Percentiles rank a stretch among this genome's conserved stretches.
These are phyloP conservation scores for Schlechtendalia chinensis DNA, from an alignment of 1,140 invertebrate genomes.

Conservation along the genomic window DNA sequence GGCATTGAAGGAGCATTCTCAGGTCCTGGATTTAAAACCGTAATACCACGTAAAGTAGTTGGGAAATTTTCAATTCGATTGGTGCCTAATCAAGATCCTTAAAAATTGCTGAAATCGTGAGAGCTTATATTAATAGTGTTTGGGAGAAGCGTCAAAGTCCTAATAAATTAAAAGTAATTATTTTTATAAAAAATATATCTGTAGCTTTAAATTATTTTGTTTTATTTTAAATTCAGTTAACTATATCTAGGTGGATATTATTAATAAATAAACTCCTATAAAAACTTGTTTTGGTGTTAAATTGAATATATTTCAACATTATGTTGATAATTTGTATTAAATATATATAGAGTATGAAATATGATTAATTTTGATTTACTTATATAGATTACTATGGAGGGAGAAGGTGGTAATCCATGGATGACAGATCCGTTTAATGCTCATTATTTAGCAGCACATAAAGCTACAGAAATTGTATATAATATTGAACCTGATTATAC, in stretches of 20 bases:
- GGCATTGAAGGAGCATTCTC: slow-evolving; percentile 92
- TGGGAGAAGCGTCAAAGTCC: slow-evolving; percentile 72
- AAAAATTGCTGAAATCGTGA: slow-evolving; percentile 71
- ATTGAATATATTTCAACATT: no score
- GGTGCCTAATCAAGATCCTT: slow-evolving; percentile 88
- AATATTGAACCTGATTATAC: slow-evolving; percentile 91
- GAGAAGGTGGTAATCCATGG: slow-evolving; percentile 80
- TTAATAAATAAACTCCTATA: no score
- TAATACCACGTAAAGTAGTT: slow-evolving; percentile 90
- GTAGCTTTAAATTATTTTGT: not conserved
- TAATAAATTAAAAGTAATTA: slow-evolving; percentile 77
- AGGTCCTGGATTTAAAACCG: slow-evolving; percentile 89
- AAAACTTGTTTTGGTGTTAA: no score
- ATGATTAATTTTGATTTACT: no score
- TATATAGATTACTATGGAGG: no score
- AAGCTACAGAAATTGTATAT: slow-evolving; percentile 86
- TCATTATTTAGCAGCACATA: slow-evolving; percentile 84
- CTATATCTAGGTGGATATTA: no score
- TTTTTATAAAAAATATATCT: not conserved
- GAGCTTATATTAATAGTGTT: slow-evolving; percentile 69
- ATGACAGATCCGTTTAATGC: slow-evolving; percentile 87
- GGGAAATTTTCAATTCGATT: slow-evolving; percentile 96
- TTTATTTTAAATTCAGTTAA: not conserved
- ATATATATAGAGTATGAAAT: no score
- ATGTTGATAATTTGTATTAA: no score